Evolutionary conservation across 2,113 vertebrate species (phyloP).

Genomic region (Regulus satrapa): DNA sequence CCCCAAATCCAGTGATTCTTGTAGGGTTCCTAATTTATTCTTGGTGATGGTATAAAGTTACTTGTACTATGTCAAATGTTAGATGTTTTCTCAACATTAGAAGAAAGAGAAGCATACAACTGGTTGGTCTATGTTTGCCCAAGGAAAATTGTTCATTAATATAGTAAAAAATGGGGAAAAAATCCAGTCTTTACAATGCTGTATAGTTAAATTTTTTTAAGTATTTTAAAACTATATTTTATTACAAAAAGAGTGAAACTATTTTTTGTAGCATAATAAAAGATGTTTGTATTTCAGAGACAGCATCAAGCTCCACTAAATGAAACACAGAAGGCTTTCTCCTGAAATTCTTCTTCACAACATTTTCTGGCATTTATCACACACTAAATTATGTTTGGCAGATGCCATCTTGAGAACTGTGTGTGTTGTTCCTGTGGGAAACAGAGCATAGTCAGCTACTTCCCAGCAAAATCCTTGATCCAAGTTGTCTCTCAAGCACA

Average conservation of each 20-base stretch:
- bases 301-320: not conserved
- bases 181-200: not conserved
- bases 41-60: not conserved
- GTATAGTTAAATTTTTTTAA: conserved; percentile 40
- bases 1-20: not conserved
- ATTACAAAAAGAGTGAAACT: conserved; percentile 22
- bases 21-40: not conserved
- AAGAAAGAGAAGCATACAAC: not conserved
- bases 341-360: not conserved
- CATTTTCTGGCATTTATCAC: not conserved
- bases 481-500: not conserved
- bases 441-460: not conserved
- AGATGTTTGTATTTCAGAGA: conserved; percentile 49
- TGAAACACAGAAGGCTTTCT: not conserved
- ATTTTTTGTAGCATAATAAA: conserved; percentile 54
- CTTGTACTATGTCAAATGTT: not conserved
- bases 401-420: not conserved
- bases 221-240: conserved; percentile 56
- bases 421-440: not conserved
- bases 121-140: not conserved
- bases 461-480: not conserved
- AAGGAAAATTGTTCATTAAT: not conserved
- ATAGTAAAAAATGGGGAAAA: not conserved
- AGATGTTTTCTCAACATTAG: not conserved
- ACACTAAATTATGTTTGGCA: not conserved